These are phyloP conservation scores for Gymnocephalus cernua DNA, from an alignment of 2,113 vertebrate genomes.

Conservation along the genomic window DNA sequence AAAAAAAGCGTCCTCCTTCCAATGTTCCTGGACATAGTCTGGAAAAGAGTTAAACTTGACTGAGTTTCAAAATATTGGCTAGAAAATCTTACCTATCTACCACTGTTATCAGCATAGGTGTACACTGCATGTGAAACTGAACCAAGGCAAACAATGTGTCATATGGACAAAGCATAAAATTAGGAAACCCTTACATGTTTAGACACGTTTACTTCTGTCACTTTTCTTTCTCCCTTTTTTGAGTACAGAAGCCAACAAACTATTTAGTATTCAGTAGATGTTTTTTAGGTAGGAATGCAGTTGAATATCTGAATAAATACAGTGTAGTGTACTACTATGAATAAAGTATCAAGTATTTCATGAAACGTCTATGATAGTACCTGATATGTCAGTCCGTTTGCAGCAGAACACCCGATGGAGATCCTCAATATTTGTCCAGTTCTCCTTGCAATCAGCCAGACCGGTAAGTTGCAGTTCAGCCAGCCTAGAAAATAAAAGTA, in stretches of 20 bases:
- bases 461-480: conserved; percentile 67
- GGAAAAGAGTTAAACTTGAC: neutral
- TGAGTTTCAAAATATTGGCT: neutral
- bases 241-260: no score
- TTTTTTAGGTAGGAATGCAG: no score
- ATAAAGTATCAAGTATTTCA: neutral
- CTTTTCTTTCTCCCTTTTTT: neutral
- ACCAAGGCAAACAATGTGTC: neutral
- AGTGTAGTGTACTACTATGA: neutral
- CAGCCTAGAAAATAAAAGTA: conserved; percentile 44
- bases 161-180: neutral
- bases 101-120: neutral
- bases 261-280: no score
- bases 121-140: neutral
- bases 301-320: neutral
- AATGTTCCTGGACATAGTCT: conserved; percentile 76
- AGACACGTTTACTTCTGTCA: neutral
- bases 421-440: conserved; percentile 54
- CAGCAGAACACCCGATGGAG: conserved; percentile 59
- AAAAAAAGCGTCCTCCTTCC: conserved; percentile 91
- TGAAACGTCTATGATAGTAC: conserved; percentile 34
- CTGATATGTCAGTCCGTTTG: conserved; percentile 59
- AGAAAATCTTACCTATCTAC: neutral
- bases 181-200: neutral
- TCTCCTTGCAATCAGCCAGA: neutral